These are phyloP conservation scores for Colaptes auratus DNA, from an alignment of 2,113 vertebrate species.

Conservation along the genomic window DNA sequence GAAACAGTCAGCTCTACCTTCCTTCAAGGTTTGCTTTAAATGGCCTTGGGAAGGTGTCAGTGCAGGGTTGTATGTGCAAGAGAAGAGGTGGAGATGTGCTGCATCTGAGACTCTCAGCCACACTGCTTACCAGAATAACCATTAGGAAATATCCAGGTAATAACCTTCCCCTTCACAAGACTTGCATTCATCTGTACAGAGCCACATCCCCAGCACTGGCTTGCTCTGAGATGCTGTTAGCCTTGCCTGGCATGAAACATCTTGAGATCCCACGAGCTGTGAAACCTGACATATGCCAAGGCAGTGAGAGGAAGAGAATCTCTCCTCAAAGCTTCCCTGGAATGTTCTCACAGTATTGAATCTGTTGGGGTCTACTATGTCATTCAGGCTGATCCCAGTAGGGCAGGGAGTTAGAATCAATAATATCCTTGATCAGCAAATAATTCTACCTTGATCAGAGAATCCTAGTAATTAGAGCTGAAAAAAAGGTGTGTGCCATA, in stretches of 20 bases:
- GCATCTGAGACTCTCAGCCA: not conserved
- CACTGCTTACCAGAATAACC: not conserved
- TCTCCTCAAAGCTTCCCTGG: not conserved
- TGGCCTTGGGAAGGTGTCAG: not conserved
- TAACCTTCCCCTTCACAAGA: not conserved
- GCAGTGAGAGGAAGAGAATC: not conserved
- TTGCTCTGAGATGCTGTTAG: not conserved
- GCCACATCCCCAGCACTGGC: not conserved
- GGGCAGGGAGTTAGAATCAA: not conserved
- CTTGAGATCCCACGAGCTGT: not conserved
- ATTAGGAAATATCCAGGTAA: not conserved
- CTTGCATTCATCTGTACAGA: not conserved
- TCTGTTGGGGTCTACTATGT: not conserved
- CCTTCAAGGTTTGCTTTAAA: not conserved
- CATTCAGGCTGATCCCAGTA: not conserved
- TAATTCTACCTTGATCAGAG: constrained; percentile 42
- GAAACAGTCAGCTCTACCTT: not conserved
- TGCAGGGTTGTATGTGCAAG: not conserved
- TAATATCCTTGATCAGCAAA: constrained; percentile 33
- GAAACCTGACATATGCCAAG: not conserved
- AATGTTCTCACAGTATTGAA: not conserved
- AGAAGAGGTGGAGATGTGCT: not conserved
- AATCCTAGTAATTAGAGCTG: constrained; percentile 5
- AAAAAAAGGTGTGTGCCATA: not conserved
- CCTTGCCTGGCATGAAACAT: constrained; percentile 19